These are phyloP conservation scores for Hydrophis major DNA, from an alignment of 2,797 vertebrate species.

Conservation along the genomic window DNA sequence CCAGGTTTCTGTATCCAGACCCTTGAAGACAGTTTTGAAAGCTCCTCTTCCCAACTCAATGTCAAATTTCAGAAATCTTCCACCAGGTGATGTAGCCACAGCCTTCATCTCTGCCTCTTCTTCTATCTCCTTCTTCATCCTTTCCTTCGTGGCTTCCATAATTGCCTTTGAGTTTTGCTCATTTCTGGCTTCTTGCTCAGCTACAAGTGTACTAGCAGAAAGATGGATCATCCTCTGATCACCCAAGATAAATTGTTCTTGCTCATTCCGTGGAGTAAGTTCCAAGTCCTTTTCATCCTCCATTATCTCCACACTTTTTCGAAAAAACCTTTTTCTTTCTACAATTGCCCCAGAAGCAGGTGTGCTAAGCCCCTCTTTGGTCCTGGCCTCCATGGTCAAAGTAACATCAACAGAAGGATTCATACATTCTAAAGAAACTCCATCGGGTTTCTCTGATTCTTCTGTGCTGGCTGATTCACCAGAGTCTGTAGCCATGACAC, in stretches of 20 bases:
- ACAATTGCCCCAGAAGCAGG: conserved; percentile 64
- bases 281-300: conserved; percentile 76
- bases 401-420: conserved; percentile 38
- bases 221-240: conserved; percentile 46
- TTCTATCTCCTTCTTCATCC: conserved; percentile 85
- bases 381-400: conserved; percentile 53
- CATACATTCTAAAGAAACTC: conserved; percentile 69
- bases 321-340: conserved; percentile 84
- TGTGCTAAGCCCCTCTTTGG: conserved; percentile 47
- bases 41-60: conserved; percentile 92
- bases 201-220: conserved; percentile 40
- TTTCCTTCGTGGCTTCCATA: conserved; percentile 71
- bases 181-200: conserved; percentile 55
- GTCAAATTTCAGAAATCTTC: conserved; percentile 93
- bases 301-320: conserved; percentile 81
- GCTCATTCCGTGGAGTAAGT: conserved; percentile 56
- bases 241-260: conserved; percentile 28
- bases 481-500: conserved; percentile 86
- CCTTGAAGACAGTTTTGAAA: conserved; percentile 95
- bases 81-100: conserved; percentile 89
- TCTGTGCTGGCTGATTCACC: conserved; percentile 87
- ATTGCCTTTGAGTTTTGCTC: conserved; percentile 56
- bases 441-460: conserved; percentile 89
- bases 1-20: conserved; percentile 93
- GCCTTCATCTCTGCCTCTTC: conserved; percentile 96